phyloP scores from a whole-genome alignment of 2,888 invertebrate genomes.

The Octonoba sinensis region DNA sequence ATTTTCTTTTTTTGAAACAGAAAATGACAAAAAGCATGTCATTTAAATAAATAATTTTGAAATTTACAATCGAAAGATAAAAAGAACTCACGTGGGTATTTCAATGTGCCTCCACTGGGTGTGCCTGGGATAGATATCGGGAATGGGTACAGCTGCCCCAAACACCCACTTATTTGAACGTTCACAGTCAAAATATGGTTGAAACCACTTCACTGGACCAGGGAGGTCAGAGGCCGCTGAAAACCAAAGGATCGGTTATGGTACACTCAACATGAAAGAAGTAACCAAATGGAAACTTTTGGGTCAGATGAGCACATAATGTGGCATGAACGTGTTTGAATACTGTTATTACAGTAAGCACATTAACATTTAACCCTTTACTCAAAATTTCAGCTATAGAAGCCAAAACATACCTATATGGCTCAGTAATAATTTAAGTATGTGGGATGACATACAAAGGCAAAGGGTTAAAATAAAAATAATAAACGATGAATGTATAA shows the following conservation, averaged over 20 bases:
- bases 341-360: background rate
- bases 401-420: too few relatives aligned
- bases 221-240: slow-evolving; percentile 86
- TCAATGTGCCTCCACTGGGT: slow-evolving; percentile 93
- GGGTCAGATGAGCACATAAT: background rate
- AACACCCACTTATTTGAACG: slow-evolving; percentile 96
- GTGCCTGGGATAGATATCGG: slow-evolving; percentile 94
- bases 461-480: too few relatives aligned
- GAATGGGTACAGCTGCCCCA: slow-evolving; percentile 92
- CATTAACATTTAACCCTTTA: background rate
- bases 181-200: slow-evolving; percentile 96
- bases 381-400: too few relatives aligned
- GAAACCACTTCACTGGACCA: slow-evolving; percentile 93
- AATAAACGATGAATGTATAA: too few relatives aligned
- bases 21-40: too few relatives aligned
- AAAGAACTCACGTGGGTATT: slow-evolving; percentile 84
- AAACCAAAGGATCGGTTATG: slow-evolving; percentile 19
- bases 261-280: background rate
- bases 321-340: background rate
- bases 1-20: too few relatives aligned
- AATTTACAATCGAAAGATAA: too few relatives aligned
- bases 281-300: background rate
- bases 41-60: too few relatives aligned
- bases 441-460: too few relatives aligned
- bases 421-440: too few relatives aligned